These are phyloP conservation scores for Eclectus roratus DNA, from an alignment of 2,113 vertebrate genomes.

Conservation along the genomic window DNA sequence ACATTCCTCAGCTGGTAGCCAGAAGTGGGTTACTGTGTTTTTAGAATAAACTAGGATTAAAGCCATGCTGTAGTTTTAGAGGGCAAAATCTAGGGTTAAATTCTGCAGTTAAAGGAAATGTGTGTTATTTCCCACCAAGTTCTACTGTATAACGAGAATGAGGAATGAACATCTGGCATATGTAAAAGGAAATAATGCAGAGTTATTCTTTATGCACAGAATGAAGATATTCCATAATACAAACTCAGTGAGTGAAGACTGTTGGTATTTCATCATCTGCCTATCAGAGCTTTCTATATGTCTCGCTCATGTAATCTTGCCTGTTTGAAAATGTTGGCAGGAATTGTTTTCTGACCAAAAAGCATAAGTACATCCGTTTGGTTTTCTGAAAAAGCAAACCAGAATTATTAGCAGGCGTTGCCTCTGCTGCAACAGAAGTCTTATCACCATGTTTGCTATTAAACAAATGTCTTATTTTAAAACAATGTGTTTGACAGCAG, in stretches of 20 bases:
- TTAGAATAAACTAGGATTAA: conserved; percentile 4
- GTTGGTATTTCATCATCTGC: background rate
- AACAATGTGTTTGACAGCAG: background rate
- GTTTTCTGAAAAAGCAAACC: conserved; percentile 29
- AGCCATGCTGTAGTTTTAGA: background rate
- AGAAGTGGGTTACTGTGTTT: background rate
- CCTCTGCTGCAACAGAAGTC: background rate
- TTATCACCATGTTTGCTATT: background rate
- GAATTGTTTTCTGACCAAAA: conserved; percentile 31
- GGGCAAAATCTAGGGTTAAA: background rate
- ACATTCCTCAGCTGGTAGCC: background rate
- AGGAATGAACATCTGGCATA: conserved; percentile 2
- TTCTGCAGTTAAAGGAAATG: background rate
- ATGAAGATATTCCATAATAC: background rate
- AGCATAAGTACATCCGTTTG: background rate
- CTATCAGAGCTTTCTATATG: background rate
- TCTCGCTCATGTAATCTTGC: background rate
- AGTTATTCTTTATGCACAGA: background rate
- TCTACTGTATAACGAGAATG: background rate
- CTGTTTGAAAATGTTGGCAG: background rate
- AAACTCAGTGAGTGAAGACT: background rate
- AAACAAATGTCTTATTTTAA: conserved; percentile 8
- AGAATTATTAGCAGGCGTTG: background rate
- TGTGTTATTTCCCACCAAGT: background rate
- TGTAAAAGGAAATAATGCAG: background rate